phyloP scores from a whole-genome alignment of 2,888 invertebrate species.

The Meloe dianella region DNA sequence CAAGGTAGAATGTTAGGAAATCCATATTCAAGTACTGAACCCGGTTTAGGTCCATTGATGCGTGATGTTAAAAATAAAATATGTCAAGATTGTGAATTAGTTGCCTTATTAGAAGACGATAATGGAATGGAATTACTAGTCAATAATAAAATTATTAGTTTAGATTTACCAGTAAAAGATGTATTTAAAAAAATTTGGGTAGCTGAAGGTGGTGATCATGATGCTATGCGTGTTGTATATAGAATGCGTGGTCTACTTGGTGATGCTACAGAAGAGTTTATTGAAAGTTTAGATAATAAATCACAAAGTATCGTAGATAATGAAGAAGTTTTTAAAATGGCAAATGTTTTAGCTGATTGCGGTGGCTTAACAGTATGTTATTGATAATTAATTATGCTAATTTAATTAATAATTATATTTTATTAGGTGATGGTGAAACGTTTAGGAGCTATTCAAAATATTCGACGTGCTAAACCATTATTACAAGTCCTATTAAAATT shows the following conservation, averaged over 20 bases:
- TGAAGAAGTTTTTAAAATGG: slow-evolving; percentile 92
- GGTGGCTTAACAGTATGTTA: slow-evolving; percentile 68
- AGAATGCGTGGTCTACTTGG: slow-evolving; percentile 97
- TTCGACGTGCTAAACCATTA: slow-evolving; percentile 85
- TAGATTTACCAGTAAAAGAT: slow-evolving; percentile 95
- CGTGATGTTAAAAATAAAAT: slow-evolving; percentile 99
- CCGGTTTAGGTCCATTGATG: slow-evolving; percentile 96
- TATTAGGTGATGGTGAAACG: slow-evolving; percentile 81
- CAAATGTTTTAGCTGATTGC: slow-evolving; percentile 82
- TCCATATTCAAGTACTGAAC: slow-evolving; percentile 93
- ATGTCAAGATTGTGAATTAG: slow-evolving; percentile 95
- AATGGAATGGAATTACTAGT: slow-evolving; percentile 98
- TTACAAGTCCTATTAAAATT: slow-evolving; percentile 89
- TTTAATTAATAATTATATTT: slow-evolving; percentile 13
- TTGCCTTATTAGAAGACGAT: slow-evolving; percentile 97
- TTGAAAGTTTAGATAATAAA: slow-evolving; percentile 88
- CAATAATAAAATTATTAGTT: slow-evolving; percentile 96
- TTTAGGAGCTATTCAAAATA: slow-evolving; percentile 83
- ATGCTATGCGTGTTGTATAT: slow-evolving; percentile 97
- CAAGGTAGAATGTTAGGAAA: slow-evolving; percentile 97
- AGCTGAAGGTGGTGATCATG: slow-evolving; percentile 87
- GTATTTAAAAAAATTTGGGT: slow-evolving; percentile 90
- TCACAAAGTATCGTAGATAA: slow-evolving; percentile 88
- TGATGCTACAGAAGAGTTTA: slow-evolving; percentile 98
- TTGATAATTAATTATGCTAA: background rate